phyloP scores from a whole-genome alignment of 1,140 invertebrate species.

The honey bee (Apis mellifera) region DNA sequence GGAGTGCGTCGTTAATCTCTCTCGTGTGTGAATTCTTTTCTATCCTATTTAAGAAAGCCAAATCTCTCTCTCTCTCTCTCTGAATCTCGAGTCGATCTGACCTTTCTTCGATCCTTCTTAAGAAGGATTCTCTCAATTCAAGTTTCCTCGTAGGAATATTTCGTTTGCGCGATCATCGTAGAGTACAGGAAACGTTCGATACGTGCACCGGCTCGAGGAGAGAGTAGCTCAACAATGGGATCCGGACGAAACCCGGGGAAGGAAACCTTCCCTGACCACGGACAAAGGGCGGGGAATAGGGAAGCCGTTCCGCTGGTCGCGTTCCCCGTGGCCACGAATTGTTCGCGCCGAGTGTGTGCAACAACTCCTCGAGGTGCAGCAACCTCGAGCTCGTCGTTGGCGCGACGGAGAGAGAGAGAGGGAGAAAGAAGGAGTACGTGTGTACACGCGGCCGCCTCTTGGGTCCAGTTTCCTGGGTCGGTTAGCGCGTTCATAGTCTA shows the following conservation, averaged over 20 bases:
- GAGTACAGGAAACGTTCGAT: too few relatives aligned
- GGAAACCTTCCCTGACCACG: constrained; percentile 20
- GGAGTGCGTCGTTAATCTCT: too few relatives aligned
- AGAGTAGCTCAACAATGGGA: too few relatives aligned
- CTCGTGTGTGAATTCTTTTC: too few relatives aligned
- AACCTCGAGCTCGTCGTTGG: constrained; percentile 65
- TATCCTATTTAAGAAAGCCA: too few relatives aligned
- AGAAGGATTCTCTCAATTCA: too few relatives aligned
- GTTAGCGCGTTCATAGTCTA: constrained; percentile 58
- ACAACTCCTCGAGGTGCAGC: constrained; percentile 67
- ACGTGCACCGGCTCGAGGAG: too few relatives aligned
- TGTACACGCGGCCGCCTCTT: constrained; percentile 42
- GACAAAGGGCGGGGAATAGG: neutral
- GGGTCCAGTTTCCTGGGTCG: constrained; percentile 67
- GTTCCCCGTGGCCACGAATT: constrained; percentile 43
- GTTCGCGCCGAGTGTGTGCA: constrained; percentile 41
- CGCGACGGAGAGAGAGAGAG: constrained; percentile 12
- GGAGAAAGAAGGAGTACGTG: constrained; percentile 14
- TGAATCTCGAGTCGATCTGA: too few relatives aligned
- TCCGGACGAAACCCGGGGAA: neutral
- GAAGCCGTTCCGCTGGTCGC: constrained; percentile 9
- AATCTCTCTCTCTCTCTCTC: too few relatives aligned
- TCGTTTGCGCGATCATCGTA: too few relatives aligned
- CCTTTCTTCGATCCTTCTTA: too few relatives aligned
- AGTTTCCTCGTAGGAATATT: too few relatives aligned